Evolutionary conservation across 2,888 invertebrate genomes (phyloP), one percentile per base, ranked within the genome.

Genomic region (Digitonthophagus gazella): DNA sequence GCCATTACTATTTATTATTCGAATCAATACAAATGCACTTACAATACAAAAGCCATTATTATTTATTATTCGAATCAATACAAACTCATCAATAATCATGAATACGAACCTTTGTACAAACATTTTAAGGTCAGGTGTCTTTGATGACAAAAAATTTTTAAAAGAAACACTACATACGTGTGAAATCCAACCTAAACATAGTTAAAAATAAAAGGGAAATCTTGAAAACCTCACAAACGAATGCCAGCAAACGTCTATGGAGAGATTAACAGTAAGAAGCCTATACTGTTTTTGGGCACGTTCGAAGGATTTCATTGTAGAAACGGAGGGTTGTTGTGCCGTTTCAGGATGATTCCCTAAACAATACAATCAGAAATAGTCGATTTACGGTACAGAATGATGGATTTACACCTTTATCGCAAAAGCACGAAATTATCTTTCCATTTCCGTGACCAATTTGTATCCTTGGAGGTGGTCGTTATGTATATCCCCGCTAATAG

Each of bases 261-360:
- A 44, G 2, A 58, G 67, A 58, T 67, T 67, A 67, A 16, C 57
- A n/a, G 58, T 67, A 67, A 67, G 67, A 67, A 67, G 67, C 61
- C 58, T n/a, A 20, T 16, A 28, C 11, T 22, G 67, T 67, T 67
- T 67, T 58, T 22, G 67, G 67, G 57, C 67, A 67, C 67, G 67
- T 67, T 67, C 54, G 19, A 22, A 15, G 28, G 28, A 44, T 44
- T 44, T 44, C 28, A 11, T 44, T 44, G 8, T 44, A 44, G 28
- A 44, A 44, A 44, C 28, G 28, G 28, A 44, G 28, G 28, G 28
- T 44, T 44, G 28, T 65, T 28, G 15, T 54, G 44, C 65, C 44
- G 54, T 65, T 64, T 18, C 18, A 58, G 16, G n/a, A 58, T n/a
- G 15, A 14, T 58, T 58, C 15, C 18, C 18, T 18, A 20, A 18